Conservation (phyloP, 30 jellyfish, hydroid and myxozoan genomes). For the Nemopilema nomurai region DNA sequence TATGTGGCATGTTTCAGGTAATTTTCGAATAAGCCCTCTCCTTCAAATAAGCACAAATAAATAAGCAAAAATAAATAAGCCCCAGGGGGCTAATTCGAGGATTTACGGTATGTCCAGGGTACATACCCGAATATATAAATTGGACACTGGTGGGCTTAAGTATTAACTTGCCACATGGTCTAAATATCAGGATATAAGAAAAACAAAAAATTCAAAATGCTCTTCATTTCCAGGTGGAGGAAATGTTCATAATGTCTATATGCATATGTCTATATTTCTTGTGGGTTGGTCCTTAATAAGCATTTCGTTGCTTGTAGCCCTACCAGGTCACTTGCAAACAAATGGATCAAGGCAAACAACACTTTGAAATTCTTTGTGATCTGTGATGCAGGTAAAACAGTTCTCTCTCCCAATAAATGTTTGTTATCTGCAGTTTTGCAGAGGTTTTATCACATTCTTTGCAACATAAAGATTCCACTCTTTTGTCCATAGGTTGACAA, state of each 20-base stretch:
- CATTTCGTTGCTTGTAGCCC: conserved; percentile 32
- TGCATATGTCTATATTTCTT: conserved; percentile 26
- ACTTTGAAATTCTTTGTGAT: conserved; percentile 34
- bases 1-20: too few relatives aligned
- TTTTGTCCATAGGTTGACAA: conserved; percentile 33
- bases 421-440: conserved; percentile 30
- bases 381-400: conserved; percentile 33
- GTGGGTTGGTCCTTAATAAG: conserved; percentile 37
- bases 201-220: neutral
- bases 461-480: conserved; percentile 41
- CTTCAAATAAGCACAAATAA: too few relatives aligned
- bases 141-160: conserved; percentile 14
- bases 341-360: conserved; percentile 37
- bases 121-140: conserved; percentile 10
- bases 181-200: conserved; percentile 15
- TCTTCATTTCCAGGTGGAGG: conserved; percentile 46
- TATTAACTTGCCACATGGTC: conserved; percentile 10
- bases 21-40: too few relatives aligned
- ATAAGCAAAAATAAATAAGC: too few relatives aligned
- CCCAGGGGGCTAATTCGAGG: too few relatives aligned
- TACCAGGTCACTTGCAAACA: conserved; percentile 41
- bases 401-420: conserved; percentile 25
- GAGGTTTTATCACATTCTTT: conserved; percentile 31
- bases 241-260: conserved; percentile 23
- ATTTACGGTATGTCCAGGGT: neutral